Evolutionary conservation across 2,888 invertebrate genomes (phyloP), one percentile per base, ranked within the genome.

Genomic region (Bellardia pandia): DNA sequence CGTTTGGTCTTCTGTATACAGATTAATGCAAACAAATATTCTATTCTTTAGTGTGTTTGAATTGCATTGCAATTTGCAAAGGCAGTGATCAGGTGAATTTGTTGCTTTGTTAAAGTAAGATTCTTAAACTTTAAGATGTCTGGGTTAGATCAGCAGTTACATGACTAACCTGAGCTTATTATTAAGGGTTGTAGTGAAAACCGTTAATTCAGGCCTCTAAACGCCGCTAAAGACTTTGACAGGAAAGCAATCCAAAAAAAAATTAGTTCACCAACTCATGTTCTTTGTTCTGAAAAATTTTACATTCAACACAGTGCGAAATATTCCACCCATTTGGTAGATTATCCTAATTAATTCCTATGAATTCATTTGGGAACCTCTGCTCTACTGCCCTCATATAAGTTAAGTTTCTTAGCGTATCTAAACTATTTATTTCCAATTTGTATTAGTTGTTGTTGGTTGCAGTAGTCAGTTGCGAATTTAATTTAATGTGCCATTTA

Each of bases 401-500:
- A 16, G 23, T 84, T 58, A 64, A 58, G 45, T 69, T 81, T 69
- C 16, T 8, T 0, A 62, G 45, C 74, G 56, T 71, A 62, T 16
- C 60, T 66, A 66, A 64, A 64, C 56, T 16, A n/a, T 60, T 74
- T 76, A 66, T 74, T 71, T 58, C 16, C 56, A 16, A 45, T 79
- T 83, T 40, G 9, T 77, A 68, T 66, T 69, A n/a, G 37, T 71
- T 33, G 72, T 58, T 56, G 51, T 78, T 82, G 37, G 76, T 72
- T 77, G 45, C 62, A 83, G 83, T 83, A 83, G 83, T 77, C 83
- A 83, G 83, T 77, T 72, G 58, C 64, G 77, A 33, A 77, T 77
- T 58, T 77, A 77, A 86, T 82, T 86, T 86, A 86, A 69, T 82
- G 78, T 58, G 78, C 74, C 82, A 86, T 86, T 82, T 86, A 58